A percentile compares a stretch with the other conserved stretches of the same genome.
phyloP scores from a whole-genome alignment of 1,140 invertebrate species.

The Leptopilina boulardi region DNA sequence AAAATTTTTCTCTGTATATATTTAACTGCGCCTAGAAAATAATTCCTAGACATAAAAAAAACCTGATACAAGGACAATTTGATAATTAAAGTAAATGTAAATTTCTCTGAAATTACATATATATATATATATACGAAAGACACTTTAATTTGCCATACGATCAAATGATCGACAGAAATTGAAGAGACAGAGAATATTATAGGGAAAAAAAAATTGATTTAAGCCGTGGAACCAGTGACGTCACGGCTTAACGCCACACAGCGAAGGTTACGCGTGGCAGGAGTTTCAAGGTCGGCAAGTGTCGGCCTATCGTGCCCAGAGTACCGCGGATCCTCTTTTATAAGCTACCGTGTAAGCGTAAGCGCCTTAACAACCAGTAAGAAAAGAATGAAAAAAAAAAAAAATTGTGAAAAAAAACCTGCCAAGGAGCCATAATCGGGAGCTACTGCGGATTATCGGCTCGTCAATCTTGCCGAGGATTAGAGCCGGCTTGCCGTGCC shows the following conservation, averaged over 20 bases:
- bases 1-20: no score
- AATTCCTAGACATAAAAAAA: not conserved
- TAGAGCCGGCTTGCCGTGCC: slow-evolving; percentile 13
- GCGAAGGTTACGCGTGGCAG: slow-evolving; percentile 13
- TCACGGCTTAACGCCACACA: slow-evolving; percentile 12
- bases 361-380: slow-evolving; percentile 20
- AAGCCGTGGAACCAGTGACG: slow-evolving; percentile 29
- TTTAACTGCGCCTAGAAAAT: no score
- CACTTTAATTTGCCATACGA: not conserved
- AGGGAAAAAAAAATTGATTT: not conserved
- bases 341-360: slow-evolving; percentile 26
- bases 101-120: no score
- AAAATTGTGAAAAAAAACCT: not conserved
- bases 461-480: slow-evolving; percentile 28
- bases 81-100: not conserved
- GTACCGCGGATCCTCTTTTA: slow-evolving; percentile 14
- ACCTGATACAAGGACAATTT: not conserved
- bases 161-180: not conserved
- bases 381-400: not conserved
- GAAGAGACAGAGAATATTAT: not conserved
- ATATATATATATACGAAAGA: no score
- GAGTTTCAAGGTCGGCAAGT: slow-evolving; percentile 13
- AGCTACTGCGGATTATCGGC: slow-evolving; percentile 23
- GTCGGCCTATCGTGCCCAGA: slow-evolving; percentile 30
- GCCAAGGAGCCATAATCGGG: slow-evolving; percentile 28